Base-by-base conservation (phyloP, 2,797 vertebrate species). In the Myotis planiceps region DNA sequence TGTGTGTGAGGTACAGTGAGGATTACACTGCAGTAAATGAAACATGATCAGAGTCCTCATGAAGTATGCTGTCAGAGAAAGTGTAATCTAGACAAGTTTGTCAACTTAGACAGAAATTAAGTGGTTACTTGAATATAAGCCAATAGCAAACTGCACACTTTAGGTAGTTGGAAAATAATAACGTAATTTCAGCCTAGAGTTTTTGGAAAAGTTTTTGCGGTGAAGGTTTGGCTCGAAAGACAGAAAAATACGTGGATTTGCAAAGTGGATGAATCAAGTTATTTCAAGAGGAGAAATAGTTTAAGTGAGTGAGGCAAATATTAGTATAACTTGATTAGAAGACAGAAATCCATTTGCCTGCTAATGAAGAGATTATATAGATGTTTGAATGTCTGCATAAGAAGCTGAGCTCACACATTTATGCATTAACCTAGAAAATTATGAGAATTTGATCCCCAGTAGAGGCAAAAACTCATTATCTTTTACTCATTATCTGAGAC, bases 231-330 rank as follows among this genome's bases (percentile, higher is more conserved):
- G 5, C n/a, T 76, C 5, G 0, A 75, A 95, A 83, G n/a, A 34
- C 45, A 88, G 32, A 58, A 66, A 76, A 92, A 7, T 19, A 47
- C 47, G 7, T 63, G 6, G 21, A 76, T 71, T 78, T 89, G 32
- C 25, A 85, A 93, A 90, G 82, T 32, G 18, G 47, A 90, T 19
- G 25, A 68, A 7, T 65, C 29, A 65, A 81, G 32, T 96, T 74
- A 87, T 91, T 97, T 83, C 47, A 96, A 84, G 6, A 91, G 60
- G 81, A 81, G 58, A 86, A 91, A 88, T 23, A 71, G 55, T 39
- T 90, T 65, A 90, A 92, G 42, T 63, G 29, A 63, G 37, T 68
- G 6, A 74, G 1, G 4, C 8, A 72, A 92, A 80, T 83, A 65
- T 82, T 53, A 68, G 2, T 37, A 51, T 71, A 45, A 89, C 60